Percentiles rank a stretch among this genome's conserved stretches.
Evolutionary conservation across 2,797 vertebrate species (phyloP).

Genomic region (Trachurus trachurus): DNA sequence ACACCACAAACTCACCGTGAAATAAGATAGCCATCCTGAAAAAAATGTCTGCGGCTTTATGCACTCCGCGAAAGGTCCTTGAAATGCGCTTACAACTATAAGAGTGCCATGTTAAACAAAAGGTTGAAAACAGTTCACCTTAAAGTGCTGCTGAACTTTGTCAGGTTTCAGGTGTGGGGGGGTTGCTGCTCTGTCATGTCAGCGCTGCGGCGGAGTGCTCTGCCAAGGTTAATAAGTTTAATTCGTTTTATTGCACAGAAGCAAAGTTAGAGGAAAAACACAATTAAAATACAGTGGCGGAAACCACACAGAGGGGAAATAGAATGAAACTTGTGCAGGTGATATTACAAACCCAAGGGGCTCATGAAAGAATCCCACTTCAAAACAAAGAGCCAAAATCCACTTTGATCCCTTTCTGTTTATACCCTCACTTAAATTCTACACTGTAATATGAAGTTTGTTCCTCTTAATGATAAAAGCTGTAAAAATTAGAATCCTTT

Average conservation of each 20-base stretch:
- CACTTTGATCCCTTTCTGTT: constrained; percentile 48
- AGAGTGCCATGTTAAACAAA: constrained; percentile 50
- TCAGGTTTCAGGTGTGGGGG: constrained; percentile 13
- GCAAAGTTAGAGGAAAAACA: constrained; percentile 21
- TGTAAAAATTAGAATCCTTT: constrained; percentile 48
- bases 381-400: constrained; percentile 39
- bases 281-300: constrained; percentile 16
- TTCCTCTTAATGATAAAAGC: constrained; percentile 46
- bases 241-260: constrained; percentile 27
- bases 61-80: constrained; percentile 53
- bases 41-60: constrained; percentile 53
- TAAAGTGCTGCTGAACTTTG: constrained; percentile 44
- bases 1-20: constrained; percentile 44
- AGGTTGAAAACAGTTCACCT: constrained; percentile 30
- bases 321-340: constrained; percentile 32
- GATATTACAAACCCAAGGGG: constrained; percentile 34
- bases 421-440: constrained; percentile 26
- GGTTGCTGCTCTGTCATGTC: constrained; percentile 5
- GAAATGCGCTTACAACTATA: constrained; percentile 49
- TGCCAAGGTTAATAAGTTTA: constrained; percentile 38
- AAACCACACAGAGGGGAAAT: constrained; percentile 22
- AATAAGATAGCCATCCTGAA: constrained; percentile 51
- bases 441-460: constrained; percentile 35
- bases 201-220: constrained; percentile 12
- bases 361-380: constrained; percentile 37